phyloP scores from a whole-genome alignment of 2,888 invertebrate species.

The Yponomeuta cagnagella region DNA sequence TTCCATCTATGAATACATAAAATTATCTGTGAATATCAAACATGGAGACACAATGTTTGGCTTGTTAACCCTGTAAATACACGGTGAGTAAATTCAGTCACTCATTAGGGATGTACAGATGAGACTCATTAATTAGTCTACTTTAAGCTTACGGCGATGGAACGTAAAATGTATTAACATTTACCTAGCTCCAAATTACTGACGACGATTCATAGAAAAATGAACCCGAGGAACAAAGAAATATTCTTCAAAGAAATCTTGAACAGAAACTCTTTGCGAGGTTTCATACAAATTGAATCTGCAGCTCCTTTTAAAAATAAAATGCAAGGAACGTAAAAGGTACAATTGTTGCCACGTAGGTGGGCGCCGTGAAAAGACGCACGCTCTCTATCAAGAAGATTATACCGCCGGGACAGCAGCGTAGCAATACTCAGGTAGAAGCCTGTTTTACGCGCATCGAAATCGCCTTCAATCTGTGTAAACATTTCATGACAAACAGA shows the following conservation, averaged over 20 bases:
- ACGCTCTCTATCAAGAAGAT: slow-evolving; percentile 73
- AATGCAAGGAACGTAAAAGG: background rate
- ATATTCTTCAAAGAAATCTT: too few relatives aligned
- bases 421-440: slow-evolving; percentile 56
- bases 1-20: too few relatives aligned
- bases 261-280: background rate
- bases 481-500: background rate
- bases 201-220: too few relatives aligned
- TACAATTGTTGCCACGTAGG: slow-evolving; percentile 52
- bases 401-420: slow-evolving; percentile 58
- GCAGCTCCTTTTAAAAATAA: background rate
- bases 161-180: background rate
- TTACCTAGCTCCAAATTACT: too few relatives aligned
- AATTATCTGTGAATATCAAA: too few relatives aligned
- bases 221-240: too few relatives aligned
- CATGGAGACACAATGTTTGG: background rate
- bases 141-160: background rate
- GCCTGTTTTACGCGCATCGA: slow-evolving; percentile 27
- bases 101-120: background rate
- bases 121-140: background rate
- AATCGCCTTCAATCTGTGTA: background rate
- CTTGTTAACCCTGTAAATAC: background rate
- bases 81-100: background rate
- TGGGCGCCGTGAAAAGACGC: slow-evolving; percentile 61
- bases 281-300: background rate